A percentile compares a stretch with the other conserved stretches of the same genome.
These are phyloP conservation scores for Falco novaeseelandiae DNA, from an alignment of 2,797 vertebrate species.

Conservation along the genomic window DNA sequence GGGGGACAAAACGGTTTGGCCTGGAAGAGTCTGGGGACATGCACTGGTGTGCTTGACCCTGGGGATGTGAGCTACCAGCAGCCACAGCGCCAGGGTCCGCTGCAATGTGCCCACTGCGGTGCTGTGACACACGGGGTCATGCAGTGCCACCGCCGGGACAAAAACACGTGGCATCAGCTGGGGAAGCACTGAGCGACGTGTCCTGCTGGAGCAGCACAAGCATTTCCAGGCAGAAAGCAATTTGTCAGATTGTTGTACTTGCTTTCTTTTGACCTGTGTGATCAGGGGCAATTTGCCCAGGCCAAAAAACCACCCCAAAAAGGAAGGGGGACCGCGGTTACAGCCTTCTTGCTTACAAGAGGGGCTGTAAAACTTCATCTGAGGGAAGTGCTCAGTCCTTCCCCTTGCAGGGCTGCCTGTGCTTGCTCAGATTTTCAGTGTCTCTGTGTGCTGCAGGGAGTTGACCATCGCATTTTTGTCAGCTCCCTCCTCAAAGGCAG, in stretches of 20 bases:
- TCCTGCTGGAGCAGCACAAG: fast-evolving
- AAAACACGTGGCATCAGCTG: fast-evolving
- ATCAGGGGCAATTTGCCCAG: neutral
- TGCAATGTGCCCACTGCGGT: fast-evolving
- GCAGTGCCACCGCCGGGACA: fast-evolving
- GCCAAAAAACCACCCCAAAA: neutral
- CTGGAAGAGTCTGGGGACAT: neutral
- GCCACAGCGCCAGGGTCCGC: fast-evolving
- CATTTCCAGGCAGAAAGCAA: neutral
- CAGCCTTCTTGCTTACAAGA: neutral
- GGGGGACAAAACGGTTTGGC: neutral
- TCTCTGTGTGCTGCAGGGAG: neutral
- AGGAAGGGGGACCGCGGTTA: fast-evolving
- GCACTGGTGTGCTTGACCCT: fast-evolving
- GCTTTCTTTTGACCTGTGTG: neutral
- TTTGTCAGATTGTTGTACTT: neutral
- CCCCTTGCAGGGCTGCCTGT: fast-evolving
- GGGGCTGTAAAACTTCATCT: neutral
- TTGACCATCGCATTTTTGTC: neutral
- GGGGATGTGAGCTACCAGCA: neutral
- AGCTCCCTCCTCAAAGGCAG: conserved; percentile 34
- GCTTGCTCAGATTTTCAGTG: neutral
- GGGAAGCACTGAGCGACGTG: fast-evolving
- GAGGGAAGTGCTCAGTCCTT: neutral
- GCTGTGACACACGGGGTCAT: fast-evolving